Evolutionary conservation across 2,113 vertebrate species (phyloP).

Genomic region (Etheostoma cragini): DNA sequence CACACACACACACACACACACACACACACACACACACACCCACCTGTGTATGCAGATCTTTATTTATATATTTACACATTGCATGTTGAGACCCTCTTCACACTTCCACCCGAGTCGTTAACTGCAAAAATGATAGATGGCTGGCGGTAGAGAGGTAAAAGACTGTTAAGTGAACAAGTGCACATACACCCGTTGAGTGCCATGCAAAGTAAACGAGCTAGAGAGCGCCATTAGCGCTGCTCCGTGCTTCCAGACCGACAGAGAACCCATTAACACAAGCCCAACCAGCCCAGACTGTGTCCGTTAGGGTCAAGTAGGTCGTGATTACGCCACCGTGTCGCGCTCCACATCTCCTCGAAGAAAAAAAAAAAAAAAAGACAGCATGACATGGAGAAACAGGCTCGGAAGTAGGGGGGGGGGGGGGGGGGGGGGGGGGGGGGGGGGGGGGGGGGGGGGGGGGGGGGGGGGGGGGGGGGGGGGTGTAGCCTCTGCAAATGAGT

Average conservation of each 20-base stretch:
- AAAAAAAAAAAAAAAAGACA: neutral
- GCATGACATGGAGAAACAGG: neutral
- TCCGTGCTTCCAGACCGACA: slow-evolving; percentile 12
- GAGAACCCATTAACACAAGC: slow-evolving; percentile 42
- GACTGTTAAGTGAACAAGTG: neutral
- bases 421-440: neutral
- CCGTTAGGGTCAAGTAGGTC: slow-evolving; percentile 45
- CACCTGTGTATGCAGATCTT: neutral
- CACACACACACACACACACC: slow-evolving; percentile 1
- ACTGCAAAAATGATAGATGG: slow-evolving; percentile 27
- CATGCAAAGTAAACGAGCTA: neutral
- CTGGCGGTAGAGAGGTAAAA: slow-evolving; percentile 13
- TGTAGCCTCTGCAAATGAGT: slow-evolving; percentile 25
- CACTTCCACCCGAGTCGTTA: slow-evolving; percentile 32
- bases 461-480: neutral
- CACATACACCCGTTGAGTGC: neutral
- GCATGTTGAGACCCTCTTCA: slow-evolving; percentile 14
- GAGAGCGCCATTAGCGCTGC: slow-evolving; percentile 6
- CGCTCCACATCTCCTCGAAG: neutral
- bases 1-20: no score
- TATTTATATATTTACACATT: slow-evolving; percentile 33
- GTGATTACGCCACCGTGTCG: neutral
- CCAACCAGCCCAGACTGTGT: neutral
- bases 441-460: neutral
- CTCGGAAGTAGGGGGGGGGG: no score